Evolutionary conservation across 2,113 vertebrate genomes (phyloP), one percentile per base, ranked within the genome.

Genomic region (Ahaetulla prasina): DNA sequence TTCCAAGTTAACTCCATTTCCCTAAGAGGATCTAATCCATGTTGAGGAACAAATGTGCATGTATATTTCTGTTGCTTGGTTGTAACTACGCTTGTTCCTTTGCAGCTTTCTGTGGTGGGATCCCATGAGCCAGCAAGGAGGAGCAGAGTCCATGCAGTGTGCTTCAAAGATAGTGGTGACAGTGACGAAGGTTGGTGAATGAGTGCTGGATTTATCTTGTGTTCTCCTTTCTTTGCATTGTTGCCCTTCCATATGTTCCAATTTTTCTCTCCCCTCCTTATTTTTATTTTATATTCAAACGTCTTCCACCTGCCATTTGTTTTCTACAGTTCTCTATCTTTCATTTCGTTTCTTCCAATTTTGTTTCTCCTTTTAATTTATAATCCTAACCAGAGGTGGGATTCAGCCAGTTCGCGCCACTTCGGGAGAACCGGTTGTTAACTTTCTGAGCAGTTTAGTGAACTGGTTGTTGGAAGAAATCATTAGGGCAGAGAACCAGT

Each of bases 161-260:
- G 2, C 35, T n/a, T 87, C 7, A 10, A 80, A 63, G 95, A 92
- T 94, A 96, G 95, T 10, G 97, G 96, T 0, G 93, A 97, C 90
- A 97, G 96, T 0, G 96, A 98, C 1, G 97, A 98, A 97, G 98
- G 98, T 98, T 96, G 60, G 96, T 95, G 93, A 96, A 89, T 54
- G 5, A 14, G 39, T 90, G 90, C 84, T 11, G 47, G 55, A 49
- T 74, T 30, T 23, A 35, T 43, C 9, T 20, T 88, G 87, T 47
- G 50, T 52, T 12, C 12, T 39, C 3, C 30, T 57, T 30, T 20
- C 45, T 3, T 22, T 14, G 18, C 16, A 55, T 43, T 53, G 49
- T 22, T 47, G 30, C 10, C 18, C 54, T 87, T n/a, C 18, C 30
- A 7, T 39, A 18, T 18, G 0, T 45, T 3, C 20, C 16, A 22